These are phyloP conservation scores for Aleiodes alternator DNA, from an alignment of 2,888 invertebrate genomes.

Conservation along the genomic window DNA sequence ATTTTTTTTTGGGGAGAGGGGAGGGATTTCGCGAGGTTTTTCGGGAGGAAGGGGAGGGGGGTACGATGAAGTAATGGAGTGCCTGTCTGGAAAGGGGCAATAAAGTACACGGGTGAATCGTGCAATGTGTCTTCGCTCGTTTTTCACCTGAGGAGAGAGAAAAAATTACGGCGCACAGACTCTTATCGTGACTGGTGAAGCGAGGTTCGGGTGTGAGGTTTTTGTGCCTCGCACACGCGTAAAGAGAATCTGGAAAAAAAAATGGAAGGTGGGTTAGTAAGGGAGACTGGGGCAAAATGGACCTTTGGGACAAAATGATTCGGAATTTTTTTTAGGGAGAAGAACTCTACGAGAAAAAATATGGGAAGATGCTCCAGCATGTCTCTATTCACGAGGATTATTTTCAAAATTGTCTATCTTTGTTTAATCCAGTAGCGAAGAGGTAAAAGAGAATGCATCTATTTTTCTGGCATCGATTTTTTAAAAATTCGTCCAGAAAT, in stretches of 20 bases:
- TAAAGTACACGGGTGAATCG: constrained; percentile 2
- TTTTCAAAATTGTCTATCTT: too few species aligned
- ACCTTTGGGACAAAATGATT: too few species aligned
- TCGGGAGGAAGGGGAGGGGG: background rate
- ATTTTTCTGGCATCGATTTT: too few species aligned
- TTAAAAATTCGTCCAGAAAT: too few species aligned
- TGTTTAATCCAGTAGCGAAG: too few species aligned
- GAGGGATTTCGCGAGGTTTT: too few species aligned
- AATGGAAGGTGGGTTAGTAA: background rate
- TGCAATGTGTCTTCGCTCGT: constrained; percentile 23
- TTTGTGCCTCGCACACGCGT: background rate
- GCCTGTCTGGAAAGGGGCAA: constrained; percentile 13
- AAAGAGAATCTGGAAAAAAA: background rate
- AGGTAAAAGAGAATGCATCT: too few species aligned
- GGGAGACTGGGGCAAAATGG: too few species aligned
- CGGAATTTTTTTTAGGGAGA: too few species aligned
- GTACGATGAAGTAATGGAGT: constrained; percentile 22
- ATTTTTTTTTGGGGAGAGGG: background rate
- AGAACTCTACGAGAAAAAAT: too few species aligned
- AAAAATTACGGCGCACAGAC: background rate
- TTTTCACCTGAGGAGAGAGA: constrained; percentile 4
- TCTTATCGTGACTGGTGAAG: background rate
- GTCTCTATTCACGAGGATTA: too few species aligned
- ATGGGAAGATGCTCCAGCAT: too few species aligned
- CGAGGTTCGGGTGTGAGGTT: background rate